Conservation (phyloP, 2,113 vertebrate species). For the Prolemur simus region DNA sequence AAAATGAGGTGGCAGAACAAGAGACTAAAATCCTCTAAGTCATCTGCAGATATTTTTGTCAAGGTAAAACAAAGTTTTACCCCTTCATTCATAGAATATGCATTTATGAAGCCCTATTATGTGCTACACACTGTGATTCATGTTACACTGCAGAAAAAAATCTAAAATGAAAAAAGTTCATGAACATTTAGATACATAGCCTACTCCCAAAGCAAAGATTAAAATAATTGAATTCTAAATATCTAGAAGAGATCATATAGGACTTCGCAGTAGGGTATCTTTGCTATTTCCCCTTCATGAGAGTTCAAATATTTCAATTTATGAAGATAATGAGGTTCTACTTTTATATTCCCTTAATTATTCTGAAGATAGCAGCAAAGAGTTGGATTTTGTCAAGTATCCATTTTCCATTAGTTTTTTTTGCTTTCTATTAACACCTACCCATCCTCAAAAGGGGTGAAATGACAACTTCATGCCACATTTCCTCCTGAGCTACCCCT, state of each 20-base stretch:
- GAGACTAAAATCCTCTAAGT: constrained; percentile 6
- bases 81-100: not conserved
- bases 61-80: not conserved
- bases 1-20: not conserved
- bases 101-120: not conserved
- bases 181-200: not conserved
- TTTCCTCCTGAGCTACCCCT: not conserved
- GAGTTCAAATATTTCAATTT: not conserved
- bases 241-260: not conserved
- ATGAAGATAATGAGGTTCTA: not conserved
- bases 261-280: not conserved
- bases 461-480: not conserved
- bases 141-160: not conserved
- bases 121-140: not conserved
- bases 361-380: not conserved
- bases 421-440: not conserved
- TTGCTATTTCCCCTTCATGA: not conserved
- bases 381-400: not conserved
- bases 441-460: not conserved
- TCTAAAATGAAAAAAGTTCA: not conserved
- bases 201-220: not conserved
- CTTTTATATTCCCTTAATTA: not conserved
- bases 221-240: not conserved
- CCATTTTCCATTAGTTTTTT: not conserved
- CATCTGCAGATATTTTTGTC: not conserved